Percentiles rank a stretch among this genome's conserved stretches.
phyloP scores from a whole-genome alignment of 2,797 vertebrate species.

The Sylvilagus floridanus region DNA sequence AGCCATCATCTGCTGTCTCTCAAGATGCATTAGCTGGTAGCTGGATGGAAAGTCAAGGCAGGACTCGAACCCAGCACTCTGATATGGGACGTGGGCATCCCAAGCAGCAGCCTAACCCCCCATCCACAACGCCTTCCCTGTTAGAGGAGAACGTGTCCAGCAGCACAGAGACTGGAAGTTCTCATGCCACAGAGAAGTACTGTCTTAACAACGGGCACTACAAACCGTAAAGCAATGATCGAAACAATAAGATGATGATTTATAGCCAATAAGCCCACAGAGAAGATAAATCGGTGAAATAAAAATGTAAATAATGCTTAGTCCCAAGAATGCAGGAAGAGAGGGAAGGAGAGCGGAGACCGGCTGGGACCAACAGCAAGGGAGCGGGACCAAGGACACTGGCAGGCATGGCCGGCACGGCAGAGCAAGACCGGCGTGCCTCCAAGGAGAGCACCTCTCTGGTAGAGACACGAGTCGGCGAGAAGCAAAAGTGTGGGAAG shows the following conservation, averaged over 20 bases:
- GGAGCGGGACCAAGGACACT: too few relatives aligned
- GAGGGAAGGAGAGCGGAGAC: not conserved
- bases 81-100: too few relatives aligned
- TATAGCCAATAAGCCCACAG: not conserved
- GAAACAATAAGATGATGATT: not conserved
- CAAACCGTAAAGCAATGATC: not conserved
- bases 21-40: too few relatives aligned
- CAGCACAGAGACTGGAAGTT: not conserved
- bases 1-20: too few relatives aligned
- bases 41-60: too few relatives aligned
- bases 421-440: rapidly evolving
- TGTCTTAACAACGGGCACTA: rapidly evolving
- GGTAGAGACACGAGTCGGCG: not conserved
- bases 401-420: not conserved
- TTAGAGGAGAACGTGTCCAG: not conserved
- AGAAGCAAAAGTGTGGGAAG: not conserved
- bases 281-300: not conserved
- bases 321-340: not conserved
- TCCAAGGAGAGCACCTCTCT: rapidly evolving
- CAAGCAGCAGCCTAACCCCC: too few relatives aligned
- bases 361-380: not conserved
- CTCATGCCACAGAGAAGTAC: rapidly evolving
- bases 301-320: not conserved
- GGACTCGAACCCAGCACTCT: too few relatives aligned
- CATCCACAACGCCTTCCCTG: too few relatives aligned